These are phyloP conservation scores for Acanthurus tractus DNA, from an alignment of 2,797 vertebrate species.

Conservation along the genomic window DNA sequence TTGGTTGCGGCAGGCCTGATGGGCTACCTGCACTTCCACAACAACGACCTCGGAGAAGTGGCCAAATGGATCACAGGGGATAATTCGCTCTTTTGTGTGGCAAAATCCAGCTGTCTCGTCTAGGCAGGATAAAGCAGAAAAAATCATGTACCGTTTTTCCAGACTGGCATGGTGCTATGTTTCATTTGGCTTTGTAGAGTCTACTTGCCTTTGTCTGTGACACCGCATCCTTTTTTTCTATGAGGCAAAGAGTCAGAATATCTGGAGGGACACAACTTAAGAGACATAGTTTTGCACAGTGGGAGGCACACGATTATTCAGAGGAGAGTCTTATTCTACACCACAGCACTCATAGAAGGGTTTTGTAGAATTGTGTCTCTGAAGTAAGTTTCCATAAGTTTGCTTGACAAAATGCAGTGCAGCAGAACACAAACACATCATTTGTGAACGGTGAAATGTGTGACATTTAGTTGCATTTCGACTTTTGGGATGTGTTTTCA, in stretches of 20 bases:
- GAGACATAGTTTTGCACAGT: slow-evolving; percentile 1
- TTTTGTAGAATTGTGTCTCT: slow-evolving; percentile 23
- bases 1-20: slow-evolving; percentile 55
- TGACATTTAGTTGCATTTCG: slow-evolving; percentile 16
- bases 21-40: slow-evolving; percentile 59
- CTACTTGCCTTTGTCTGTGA: background rate
- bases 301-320: slow-evolving; percentile 16
- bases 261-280: background rate
- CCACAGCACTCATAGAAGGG: background rate
- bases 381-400: slow-evolving; percentile 26
- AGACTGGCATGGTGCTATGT: slow-evolving; percentile 9
- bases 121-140: slow-evolving; percentile 21
- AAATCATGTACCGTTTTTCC: slow-evolving; percentile 28
- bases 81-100: slow-evolving; percentile 58
- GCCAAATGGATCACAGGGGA: slow-evolving; percentile 63
- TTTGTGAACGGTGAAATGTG: slow-evolving; percentile 19
- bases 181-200: slow-evolving; percentile 1
- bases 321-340: background rate
- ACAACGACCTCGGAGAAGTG: slow-evolving; percentile 66
- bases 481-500: slow-evolving; percentile 6
- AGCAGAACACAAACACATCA: slow-evolving; percentile 20
- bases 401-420: slow-evolving; percentile 6
- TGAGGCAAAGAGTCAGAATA: background rate
- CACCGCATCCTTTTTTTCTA: slow-evolving; percentile 8
- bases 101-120: slow-evolving; percentile 36